Conservation (phyloP, 1,140 invertebrate species). For the Aphelenchoides fujianensis region DNA sequence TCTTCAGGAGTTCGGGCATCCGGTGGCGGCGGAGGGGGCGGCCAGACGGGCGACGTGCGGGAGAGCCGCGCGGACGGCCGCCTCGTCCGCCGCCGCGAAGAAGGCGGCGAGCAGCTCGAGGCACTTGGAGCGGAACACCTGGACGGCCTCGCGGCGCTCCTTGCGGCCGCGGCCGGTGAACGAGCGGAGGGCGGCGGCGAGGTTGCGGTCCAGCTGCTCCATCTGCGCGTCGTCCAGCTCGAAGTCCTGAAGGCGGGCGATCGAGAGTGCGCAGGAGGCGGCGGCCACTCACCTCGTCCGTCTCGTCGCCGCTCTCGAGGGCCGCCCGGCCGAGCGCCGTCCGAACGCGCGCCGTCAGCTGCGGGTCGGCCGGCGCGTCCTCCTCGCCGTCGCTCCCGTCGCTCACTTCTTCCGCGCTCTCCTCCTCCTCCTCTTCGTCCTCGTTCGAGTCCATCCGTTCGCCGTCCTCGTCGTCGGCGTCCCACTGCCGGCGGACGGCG, state of each 20-base stretch:
- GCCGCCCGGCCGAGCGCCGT: constrained; percentile 18
- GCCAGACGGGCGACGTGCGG: not conserved
- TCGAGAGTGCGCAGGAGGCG: too few relatives aligned
- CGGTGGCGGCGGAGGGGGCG: not conserved
- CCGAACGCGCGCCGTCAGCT: constrained; percentile 10
- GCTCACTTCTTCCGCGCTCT: not conserved
- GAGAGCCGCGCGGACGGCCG: not conserved
- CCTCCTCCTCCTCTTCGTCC: not conserved
- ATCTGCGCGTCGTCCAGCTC: constrained; percentile 22
- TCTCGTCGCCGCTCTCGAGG: constrained; percentile 19
- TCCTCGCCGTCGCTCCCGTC: constrained; percentile 22
- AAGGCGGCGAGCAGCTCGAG: constrained; percentile 10
- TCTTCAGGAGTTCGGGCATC: not conserved
- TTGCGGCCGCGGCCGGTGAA: not conserved
- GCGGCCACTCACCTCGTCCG: not conserved
- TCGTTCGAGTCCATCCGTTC: not conserved
- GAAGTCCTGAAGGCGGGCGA: not conserved
- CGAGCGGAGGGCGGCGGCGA: not conserved
- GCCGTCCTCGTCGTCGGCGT: not conserved
- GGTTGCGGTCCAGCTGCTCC: constrained; percentile 3
- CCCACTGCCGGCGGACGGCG: not conserved
- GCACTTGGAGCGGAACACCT: not conserved
- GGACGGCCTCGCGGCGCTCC: not conserved
- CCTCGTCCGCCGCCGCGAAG: constrained; percentile 5
- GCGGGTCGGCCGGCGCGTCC: not conserved